A percentile compares a stretch with the other conserved stretches of the same genome.
Evolutionary conservation across 2,888 invertebrate genomes (phyloP).

Genomic region (Campoletis raptor): DNA sequence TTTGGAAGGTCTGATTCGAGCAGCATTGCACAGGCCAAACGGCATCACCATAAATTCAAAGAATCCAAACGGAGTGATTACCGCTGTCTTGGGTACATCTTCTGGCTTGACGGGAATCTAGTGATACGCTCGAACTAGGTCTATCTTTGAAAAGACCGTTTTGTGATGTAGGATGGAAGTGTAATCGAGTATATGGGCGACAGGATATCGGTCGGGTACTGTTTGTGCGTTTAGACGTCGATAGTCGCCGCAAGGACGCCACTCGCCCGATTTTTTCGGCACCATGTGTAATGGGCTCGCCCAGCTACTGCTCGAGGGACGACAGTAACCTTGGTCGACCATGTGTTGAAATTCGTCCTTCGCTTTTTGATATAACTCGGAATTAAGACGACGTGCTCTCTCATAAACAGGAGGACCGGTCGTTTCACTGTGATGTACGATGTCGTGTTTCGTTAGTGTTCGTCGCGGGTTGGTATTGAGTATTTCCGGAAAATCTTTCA

Average conservation of each 20-base stretch:
- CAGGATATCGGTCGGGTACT: constrained; percentile 68
- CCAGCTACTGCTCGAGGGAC: constrained; percentile 6
- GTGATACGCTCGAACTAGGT: too few relatives aligned
- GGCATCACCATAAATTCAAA: too few relatives aligned
- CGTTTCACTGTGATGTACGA: constrained; percentile 7
- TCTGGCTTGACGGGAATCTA: too few relatives aligned
- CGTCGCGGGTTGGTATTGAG: background rate
- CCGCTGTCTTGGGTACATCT: too few relatives aligned
- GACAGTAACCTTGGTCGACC: constrained; percentile 71
- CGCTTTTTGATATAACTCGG: constrained; percentile 74
- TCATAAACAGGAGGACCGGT: constrained; percentile 70
- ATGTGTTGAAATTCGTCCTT: constrained; percentile 76
- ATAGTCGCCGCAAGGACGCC: constrained; percentile 76
- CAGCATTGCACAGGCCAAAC: too few relatives aligned
- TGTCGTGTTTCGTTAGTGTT: constrained; percentile 49
- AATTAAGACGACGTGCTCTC: constrained; percentile 74
- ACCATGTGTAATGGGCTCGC: constrained; percentile 75
- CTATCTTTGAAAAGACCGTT: too few relatives aligned
- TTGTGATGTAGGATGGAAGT: too few relatives aligned
- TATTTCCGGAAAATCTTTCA: constrained; percentile 56
- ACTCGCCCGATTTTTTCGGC: constrained; percentile 72
- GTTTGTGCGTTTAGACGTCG: constrained; percentile 11
- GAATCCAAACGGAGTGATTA: too few relatives aligned
- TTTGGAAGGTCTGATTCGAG: background rate
- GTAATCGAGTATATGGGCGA: too few relatives aligned